phyloP scores from a whole-genome alignment of 2,888 invertebrate genomes.

The Thelaira solivaga region DNA sequence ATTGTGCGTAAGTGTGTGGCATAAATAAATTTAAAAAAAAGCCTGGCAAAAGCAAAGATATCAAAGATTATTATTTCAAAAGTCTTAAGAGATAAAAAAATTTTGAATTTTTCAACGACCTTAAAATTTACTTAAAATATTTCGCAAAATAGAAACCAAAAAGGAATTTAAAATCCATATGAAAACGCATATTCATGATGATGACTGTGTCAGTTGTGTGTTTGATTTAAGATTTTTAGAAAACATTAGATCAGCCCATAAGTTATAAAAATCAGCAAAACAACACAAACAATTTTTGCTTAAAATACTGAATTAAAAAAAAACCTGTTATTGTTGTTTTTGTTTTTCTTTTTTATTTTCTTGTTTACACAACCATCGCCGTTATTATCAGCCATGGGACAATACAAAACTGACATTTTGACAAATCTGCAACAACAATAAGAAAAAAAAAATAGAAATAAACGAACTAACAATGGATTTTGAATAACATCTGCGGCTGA shows the following conservation, averaged over 20 bases:
- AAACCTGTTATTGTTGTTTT: not conserved
- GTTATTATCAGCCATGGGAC: slow-evolving; percentile 31
- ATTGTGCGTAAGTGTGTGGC: no score
- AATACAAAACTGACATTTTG: slow-evolving; percentile 28
- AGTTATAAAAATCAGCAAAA: slow-evolving; percentile 45
- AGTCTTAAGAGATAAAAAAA: no score
- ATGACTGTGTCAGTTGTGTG: not conserved
- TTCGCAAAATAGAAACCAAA: no score
- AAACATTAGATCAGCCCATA: slow-evolving; percentile 42
- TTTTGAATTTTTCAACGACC: no score
- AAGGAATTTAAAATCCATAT: not conserved
- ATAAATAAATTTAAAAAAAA: no score
- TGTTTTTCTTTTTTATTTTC: slow-evolving; percentile 5
- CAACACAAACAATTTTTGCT: not conserved
- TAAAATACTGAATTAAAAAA: not conserved
- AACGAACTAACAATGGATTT: no score
- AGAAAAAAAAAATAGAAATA: no score
- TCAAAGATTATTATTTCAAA: no score
- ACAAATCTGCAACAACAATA: no score
- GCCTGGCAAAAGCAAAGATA: no score
- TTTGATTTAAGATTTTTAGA: slow-evolving; percentile 43
- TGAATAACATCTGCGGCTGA: slow-evolving; percentile 29
- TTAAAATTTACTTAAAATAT: no score
- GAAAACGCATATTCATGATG: not conserved
- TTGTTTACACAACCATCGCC: slow-evolving; percentile 40